These are phyloP conservation scores for Marcusenius ussheri DNA, from an alignment of 2,113 vertebrate species.

Conservation along the genomic window DNA sequence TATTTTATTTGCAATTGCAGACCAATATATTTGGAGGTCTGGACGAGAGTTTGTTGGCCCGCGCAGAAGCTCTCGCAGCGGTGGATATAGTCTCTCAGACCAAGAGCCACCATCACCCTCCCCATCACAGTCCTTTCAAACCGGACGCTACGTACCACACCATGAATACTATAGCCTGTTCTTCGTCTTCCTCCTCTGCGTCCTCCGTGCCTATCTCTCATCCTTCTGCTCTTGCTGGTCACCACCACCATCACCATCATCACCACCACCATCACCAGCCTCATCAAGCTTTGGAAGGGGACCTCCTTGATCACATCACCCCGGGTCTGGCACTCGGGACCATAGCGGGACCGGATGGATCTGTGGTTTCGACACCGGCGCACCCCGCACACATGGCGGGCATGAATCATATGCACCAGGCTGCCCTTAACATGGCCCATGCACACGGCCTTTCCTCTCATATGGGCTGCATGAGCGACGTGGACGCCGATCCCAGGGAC, in stretches of 20 bases:
- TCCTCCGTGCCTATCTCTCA: constrained; percentile 90
- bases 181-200: constrained; percentile 84
- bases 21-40: constrained; percentile 99
- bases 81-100: constrained; percentile 97
- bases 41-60: constrained; percentile 99
- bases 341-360: constrained; percentile 88
- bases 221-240: constrained; percentile 73
- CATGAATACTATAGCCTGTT: constrained; percentile 97
- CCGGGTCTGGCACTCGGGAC: constrained; percentile 87
- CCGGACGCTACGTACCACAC: constrained; percentile 98
- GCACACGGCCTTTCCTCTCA: constrained; percentile 88
- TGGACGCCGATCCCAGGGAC: constrained; percentile 95
- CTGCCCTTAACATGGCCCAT: constrained; percentile 93
- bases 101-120: constrained; percentile 95
- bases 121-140: constrained; percentile 97
- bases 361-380: constrained; percentile 86
- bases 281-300: constrained; percentile 90
- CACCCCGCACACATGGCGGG: constrained; percentile 91
- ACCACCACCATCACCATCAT: constrained; percentile 81
- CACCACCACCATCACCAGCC: constrained; percentile 92
- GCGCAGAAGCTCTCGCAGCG: constrained; percentile 97
- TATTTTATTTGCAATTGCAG: constrained; percentile 99
- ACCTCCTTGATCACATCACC: constrained; percentile 95
- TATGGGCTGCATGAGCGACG: constrained; percentile 94
- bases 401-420: constrained; percentile 98